Conservation (phyloP, 1,140 invertebrate species). For the Pemphigus obesinymphae region DNA sequence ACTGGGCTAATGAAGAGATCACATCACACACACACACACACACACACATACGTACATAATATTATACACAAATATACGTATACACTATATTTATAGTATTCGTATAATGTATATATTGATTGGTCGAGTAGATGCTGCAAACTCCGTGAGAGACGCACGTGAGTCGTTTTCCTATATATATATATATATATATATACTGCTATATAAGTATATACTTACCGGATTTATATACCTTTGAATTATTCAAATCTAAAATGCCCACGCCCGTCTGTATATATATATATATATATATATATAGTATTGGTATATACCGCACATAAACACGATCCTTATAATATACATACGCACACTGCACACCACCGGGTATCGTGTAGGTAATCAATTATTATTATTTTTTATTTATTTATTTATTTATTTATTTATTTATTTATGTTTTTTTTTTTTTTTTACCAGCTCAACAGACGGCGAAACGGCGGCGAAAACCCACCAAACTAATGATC, state of each 20-base stretch:
- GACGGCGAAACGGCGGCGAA: conserved; percentile 2
- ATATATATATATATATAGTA: too few species aligned
- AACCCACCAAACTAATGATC: conserved; percentile 24
- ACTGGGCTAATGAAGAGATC: neutral
- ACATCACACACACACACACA: neutral
- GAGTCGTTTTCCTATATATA: neutral
- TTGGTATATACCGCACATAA: neutral
- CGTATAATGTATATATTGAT: neutral
- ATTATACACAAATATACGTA: too few species aligned
- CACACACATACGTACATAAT: neutral
- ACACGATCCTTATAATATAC: neutral
- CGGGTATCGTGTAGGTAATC: neutral
- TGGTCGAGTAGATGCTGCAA: neutral
- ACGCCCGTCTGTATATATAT: neutral
- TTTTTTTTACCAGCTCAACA: too few species aligned
- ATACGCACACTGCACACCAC: neutral
- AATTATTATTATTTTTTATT: conserved; percentile 10
- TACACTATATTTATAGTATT: neutral
- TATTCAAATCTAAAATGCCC: conserved; percentile 30
- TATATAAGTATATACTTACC: too few species aligned
- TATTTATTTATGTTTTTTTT: too few species aligned
- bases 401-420: too few species aligned
- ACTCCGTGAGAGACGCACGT: neutral
- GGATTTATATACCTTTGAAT: conserved; percentile 20
- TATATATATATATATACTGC: too few species aligned